Percentiles rank a stretch among this genome's conserved stretches.
phyloP scores from a whole-genome alignment of 2,797 vertebrate species.

The Pangasius macronema region DNA sequence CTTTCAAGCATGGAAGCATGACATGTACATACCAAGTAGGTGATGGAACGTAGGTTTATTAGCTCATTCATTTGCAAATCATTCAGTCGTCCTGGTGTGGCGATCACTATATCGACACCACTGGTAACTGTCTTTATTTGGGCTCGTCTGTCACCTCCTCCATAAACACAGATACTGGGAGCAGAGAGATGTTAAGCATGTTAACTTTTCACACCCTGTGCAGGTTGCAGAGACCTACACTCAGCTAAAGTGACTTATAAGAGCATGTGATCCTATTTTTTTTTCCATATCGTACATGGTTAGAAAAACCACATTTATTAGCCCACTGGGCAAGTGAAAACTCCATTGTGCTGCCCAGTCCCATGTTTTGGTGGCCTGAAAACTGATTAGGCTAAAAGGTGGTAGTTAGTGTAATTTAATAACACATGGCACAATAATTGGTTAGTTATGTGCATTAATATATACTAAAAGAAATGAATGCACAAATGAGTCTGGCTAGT shows the following conservation, averaged over 20 bases:
- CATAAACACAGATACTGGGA: slow-evolving; percentile 90
- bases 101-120: slow-evolving; percentile 96
- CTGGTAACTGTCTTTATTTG: slow-evolving; percentile 82
- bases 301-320: background rate
- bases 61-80: slow-evolving; percentile 96
- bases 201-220: background rate
- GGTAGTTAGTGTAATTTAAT: background rate
- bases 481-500: background rate
- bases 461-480: background rate
- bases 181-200: background rate
- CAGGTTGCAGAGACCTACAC: background rate
- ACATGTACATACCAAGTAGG: slow-evolving; percentile 83
- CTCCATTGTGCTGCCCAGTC: background rate
- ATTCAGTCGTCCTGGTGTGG: slow-evolving; percentile 91
- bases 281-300: background rate
- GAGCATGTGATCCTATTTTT: background rate
- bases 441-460: background rate
- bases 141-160: slow-evolving; percentile 85
- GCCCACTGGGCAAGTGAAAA: background rate
- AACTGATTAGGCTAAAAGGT: background rate
- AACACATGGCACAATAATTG: background rate
- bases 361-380: background rate
- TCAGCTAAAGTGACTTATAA: background rate
- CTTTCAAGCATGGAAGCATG: background rate
- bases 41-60: slow-evolving; percentile 85